Base-by-base conservation (phyloP, 2,888 invertebrate genomes). In the Caenorhabditis angaria region DNA sequence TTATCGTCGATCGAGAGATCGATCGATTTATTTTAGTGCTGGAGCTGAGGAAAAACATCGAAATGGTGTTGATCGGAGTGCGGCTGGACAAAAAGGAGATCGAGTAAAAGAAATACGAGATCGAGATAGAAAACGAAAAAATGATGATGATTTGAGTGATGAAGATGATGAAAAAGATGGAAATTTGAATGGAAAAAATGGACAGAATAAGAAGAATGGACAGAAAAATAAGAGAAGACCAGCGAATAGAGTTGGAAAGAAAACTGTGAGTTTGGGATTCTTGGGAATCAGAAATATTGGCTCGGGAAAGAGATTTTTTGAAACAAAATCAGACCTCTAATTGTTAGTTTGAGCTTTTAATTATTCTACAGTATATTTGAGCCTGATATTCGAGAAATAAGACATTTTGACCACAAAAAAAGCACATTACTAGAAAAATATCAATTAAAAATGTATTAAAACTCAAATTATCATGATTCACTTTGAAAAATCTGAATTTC, bases 1-100 rank as follows among this genome's bases (percentile, higher is more conserved):
- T 0, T 48, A 64, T 25, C 59, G 74, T 4, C 70, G 58, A n/a
- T 60, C 27, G 59, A 50, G 0, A 47, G 63, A 54, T 58, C 59
- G 27, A 54, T 65, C 54, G 51, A 63, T 48, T 63, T 57, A 18
- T 61, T 63, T 20, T 14, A 25, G 22, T n/a, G 2, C 57, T 20
- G 64, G 28, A 10, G 20, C 20, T 8, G 47, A 69, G 35, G 65
- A 73, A 61, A 56, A 61, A 48, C 51, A 20, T 24, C 14, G 64
- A 32, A 64, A 57, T 29, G 62, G 62, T 14, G 29, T 24, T n/a
- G 25, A 25, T 14, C 24, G 58, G 20, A n/a, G n/a, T n/a, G 10
- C 25, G 35, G 47, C 47, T 35, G 10, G 14, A 6, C 2, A n/a
- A 25, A 47, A 47, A 25, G 18, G 6, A 53, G 18, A 54, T 51